Evolutionary conservation across 1,140 invertebrate genomes (phyloP).

Genomic region (Phymastichus coffea): DNA sequence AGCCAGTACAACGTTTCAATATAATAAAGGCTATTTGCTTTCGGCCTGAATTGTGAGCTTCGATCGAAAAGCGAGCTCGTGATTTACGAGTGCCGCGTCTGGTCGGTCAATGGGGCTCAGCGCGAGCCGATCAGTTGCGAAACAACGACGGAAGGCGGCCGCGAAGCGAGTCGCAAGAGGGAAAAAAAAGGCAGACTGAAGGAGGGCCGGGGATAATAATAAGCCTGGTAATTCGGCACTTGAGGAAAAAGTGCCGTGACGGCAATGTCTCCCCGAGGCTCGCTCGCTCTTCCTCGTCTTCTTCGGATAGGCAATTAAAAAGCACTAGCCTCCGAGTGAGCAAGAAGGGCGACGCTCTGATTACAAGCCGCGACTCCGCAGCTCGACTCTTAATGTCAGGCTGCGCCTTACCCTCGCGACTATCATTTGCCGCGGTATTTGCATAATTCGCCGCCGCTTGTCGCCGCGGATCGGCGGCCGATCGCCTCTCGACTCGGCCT

Average conservation of each 20-base stretch:
- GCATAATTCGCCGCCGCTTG: background rate
- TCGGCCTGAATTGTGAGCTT: too few species aligned
- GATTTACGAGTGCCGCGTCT: too few species aligned
- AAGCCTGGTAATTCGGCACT: slow-evolving; percentile 53
- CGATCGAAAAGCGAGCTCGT: slow-evolving; percentile 3
- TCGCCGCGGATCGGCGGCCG: too few species aligned
- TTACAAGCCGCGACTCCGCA: slow-evolving; percentile 23
- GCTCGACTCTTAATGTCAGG: background rate
- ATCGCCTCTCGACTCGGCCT: too few species aligned
- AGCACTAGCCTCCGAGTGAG: too few species aligned
- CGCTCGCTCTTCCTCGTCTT: too few species aligned
- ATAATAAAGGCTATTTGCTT: slow-evolving; percentile 15
- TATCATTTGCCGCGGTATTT: slow-evolving; percentile 11
- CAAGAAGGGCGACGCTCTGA: slow-evolving; percentile 25
- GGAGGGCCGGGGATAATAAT: slow-evolving; percentile 45
- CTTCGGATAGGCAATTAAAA: slow-evolving; percentile 51
- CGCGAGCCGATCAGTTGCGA: too few species aligned
- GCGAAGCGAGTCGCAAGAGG: too few species aligned
- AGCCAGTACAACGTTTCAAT: slow-evolving; percentile 13
- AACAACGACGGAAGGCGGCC: too few species aligned
- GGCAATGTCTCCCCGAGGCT: slow-evolving; percentile 46
- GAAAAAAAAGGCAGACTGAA: slow-evolving; percentile 9
- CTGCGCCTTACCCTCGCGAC: too few species aligned
- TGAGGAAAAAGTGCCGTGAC: slow-evolving; percentile 37
- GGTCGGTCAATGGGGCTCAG: too few species aligned